Evolutionary conservation across 2,888 invertebrate species (phyloP).

Genomic region (Oasisia sp.): DNA sequence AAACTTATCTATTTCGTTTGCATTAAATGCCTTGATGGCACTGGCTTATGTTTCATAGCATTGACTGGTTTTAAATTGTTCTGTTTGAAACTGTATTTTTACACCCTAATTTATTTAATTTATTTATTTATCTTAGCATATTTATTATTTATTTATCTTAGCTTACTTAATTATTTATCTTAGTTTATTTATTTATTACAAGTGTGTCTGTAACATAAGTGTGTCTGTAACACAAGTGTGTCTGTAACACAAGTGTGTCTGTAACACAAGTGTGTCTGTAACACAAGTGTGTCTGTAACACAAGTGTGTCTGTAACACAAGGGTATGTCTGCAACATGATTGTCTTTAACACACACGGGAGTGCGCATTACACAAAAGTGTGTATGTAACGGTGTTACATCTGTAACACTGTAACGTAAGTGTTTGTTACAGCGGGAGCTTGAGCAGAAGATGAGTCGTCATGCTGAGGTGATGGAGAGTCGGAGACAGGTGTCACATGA

Average conservation of each 20-base stretch:
- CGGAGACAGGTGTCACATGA: constrained; percentile 29
- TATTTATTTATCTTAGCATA: no score
- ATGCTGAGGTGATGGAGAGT: constrained; percentile 28
- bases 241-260: neutral
- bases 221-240: no score
- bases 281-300: neutral
- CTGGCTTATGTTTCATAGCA: no score
- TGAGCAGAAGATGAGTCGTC: constrained; percentile 30
- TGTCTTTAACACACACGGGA: constrained; percentile 10
- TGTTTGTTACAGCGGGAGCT: constrained; percentile 8
- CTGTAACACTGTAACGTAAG: neutral
- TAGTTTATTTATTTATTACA: no score
- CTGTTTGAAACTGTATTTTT: no score
- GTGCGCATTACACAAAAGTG: neutral
- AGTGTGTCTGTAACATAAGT: no score
- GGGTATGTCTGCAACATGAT: neutral
- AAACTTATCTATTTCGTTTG: no score
- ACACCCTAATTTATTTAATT: no score
- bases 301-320: neutral
- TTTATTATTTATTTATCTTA: no score
- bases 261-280: constrained; percentile 6
- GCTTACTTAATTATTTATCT: no score
- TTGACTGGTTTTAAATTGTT: no score
- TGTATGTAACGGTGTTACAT: neutral
- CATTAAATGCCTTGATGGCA: no score